phyloP scores from a whole-genome alignment of 30 jellyfish, hydroid and myxozoan species.

The Cassiopea xamachana region DNA sequence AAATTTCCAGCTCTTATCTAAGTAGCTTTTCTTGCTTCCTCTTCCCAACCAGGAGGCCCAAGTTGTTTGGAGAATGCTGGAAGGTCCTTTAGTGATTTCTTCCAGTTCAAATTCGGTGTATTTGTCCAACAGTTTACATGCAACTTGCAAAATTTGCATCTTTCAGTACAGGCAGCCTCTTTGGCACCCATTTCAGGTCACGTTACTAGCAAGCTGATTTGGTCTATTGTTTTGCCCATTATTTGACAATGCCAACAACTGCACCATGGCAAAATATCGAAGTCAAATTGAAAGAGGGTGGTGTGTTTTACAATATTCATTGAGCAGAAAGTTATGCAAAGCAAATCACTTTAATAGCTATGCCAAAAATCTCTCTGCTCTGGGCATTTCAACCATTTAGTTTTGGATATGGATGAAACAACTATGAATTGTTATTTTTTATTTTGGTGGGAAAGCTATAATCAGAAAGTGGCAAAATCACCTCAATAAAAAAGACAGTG shows the following conservation, averaged over 20 bases:
- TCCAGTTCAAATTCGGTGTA: too few relatives aligned
- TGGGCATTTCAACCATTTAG: slow-evolving; percentile 32
- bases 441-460: slow-evolving; percentile 17
- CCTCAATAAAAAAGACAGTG: neutral
- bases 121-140: too few relatives aligned
- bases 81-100: too few relatives aligned
- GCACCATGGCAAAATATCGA: slow-evolving; percentile 49
- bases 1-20: too few relatives aligned
- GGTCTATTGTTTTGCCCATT: slow-evolving; percentile 1
- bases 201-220: too few relatives aligned
- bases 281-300: slow-evolving; percentile 21
- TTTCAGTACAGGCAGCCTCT: too few relatives aligned
- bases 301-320: neutral
- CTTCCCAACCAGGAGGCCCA: too few relatives aligned
- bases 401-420: slow-evolving; percentile 27
- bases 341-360: slow-evolving; percentile 15
- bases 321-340: slow-evolving; percentile 23
- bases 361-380: slow-evolving; percentile 40
- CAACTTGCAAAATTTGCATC: too few relatives aligned
- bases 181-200: too few relatives aligned
- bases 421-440: neutral
- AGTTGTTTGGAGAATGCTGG: too few relatives aligned
- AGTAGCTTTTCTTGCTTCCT: too few relatives aligned
- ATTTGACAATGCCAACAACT: slow-evolving; percentile 53
- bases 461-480: neutral